These are phyloP conservation scores for Enteromius paludinosus DNA, from an alignment of 2,797 vertebrate genomes.

Conservation along the genomic window DNA sequence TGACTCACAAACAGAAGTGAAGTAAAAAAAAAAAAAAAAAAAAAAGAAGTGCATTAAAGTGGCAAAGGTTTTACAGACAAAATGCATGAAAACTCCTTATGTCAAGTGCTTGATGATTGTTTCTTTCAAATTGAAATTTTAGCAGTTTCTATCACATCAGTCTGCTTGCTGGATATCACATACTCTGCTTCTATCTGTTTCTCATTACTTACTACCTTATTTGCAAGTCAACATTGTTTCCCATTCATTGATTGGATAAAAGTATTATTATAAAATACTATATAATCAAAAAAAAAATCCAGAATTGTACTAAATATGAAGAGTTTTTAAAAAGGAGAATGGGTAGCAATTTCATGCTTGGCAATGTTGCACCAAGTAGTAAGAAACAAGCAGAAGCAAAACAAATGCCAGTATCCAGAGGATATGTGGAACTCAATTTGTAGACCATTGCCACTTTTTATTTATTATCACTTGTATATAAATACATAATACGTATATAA, in stretches of 20 bases:
- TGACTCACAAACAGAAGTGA: not conserved
- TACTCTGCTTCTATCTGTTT: slow-evolving; percentile 24
- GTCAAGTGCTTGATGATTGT: not conserved
- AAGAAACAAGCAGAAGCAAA: slow-evolving; percentile 14
- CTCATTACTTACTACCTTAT: slow-evolving; percentile 1
- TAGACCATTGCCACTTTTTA: slow-evolving; percentile 7
- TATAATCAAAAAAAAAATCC: not conserved
- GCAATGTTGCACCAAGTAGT: not conserved
- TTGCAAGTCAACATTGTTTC: slow-evolving; percentile 9
- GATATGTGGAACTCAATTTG: not conserved
- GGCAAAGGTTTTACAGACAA: not conserved
- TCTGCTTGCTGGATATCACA: slow-evolving; percentile 15
- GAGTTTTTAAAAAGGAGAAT: slow-evolving; percentile 1
- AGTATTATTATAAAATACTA: slow-evolving; percentile 1
- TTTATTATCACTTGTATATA: not conserved
- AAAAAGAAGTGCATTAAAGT: not conserved
- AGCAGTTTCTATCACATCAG: not conserved
- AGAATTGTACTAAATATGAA: not conserved
- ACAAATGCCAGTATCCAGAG: not conserved
- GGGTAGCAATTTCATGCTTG: slow-evolving; percentile 9
- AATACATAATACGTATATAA: not conserved
- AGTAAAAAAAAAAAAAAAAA: too few species aligned
- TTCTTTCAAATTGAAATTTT: not conserved
- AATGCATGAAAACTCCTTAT: not conserved
- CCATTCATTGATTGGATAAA: slow-evolving; percentile 6